Evolutionary conservation across 1,140 invertebrate species (phyloP), one percentile per base, ranked within the genome.

Genomic region (Tetranychus urticae): DNA sequence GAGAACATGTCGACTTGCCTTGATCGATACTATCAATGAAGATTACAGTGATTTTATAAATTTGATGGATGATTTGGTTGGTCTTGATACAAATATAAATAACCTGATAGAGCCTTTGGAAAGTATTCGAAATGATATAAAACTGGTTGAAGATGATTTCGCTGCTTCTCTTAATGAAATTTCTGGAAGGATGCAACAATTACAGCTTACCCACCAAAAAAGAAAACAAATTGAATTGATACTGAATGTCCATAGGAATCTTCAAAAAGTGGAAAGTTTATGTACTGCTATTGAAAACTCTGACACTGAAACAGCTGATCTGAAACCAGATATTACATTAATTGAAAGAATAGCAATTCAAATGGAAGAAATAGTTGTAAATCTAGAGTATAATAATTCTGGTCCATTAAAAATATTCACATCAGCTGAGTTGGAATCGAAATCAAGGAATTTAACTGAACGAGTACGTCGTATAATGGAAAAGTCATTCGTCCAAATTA

Each of bases 31-130:
- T 0, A 94, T 97, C 61, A 96, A 97, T 72, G 86, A 90, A 71
- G 91, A 97, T 70, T 97, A 96, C 75, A 85, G 85, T 3, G 90
- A 96, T 72, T 96, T 96, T 78, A 88, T 97, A 7, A 92, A 91
- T 75, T 73, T 97, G 47, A 94, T 90, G 37, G 88, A 87, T 33
- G 92, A 91, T 74, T 74, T 96, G 63, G 88, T 90, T 68, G 88
- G 87, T 1, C 76, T 93, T 57, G 88, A 93, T 71, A 85, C 86
- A 70, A 80, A 82, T 5, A 88, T 94, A 61, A 77, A 80, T 61
- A 82, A 81, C 67, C 78, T 92, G 59, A 80, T 84, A 71, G 71
- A 75, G 54, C 86, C 88, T 33, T 72, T 92, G 45, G 80, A 80
- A 42, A 80, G 85, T 65, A 75, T 90, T 14, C 81, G 81, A 69